These are phyloP conservation scores for Cistogaster globosa DNA, from an alignment of 2,888 invertebrate species.

Conservation along the genomic window DNA sequence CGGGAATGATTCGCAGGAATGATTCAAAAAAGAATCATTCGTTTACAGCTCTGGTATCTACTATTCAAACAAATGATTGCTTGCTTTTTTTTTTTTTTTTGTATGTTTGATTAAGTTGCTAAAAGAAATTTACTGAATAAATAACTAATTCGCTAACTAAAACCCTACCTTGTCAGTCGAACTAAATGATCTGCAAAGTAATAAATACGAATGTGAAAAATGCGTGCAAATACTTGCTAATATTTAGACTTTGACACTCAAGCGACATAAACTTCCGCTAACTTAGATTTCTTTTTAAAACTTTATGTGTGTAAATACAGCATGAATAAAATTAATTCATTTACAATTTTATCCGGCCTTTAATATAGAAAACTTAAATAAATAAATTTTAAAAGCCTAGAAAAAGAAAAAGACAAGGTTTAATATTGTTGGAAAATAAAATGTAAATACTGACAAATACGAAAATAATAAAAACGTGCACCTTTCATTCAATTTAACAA, in stretches of 20 bases:
- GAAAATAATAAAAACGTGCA: constrained; percentile 59
- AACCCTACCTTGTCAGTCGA: neutral
- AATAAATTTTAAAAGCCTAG: neutral
- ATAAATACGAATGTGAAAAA: constrained; percentile 25
- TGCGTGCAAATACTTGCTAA: constrained; percentile 68
- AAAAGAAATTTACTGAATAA: constrained; percentile 48
- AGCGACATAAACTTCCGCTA: constrained; percentile 56
- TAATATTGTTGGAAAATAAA: constrained; percentile 30
- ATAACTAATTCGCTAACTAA: neutral
- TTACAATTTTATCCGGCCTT: constrained; percentile 1
- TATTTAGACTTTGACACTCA: constrained; percentile 26
- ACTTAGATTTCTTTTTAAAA: constrained; percentile 20
- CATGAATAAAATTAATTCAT: constrained; percentile 21
- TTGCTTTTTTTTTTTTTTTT: neutral
- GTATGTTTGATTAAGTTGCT: constrained; percentile 52
- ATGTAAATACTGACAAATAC: constrained; percentile 34
- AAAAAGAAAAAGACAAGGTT: constrained; percentile 3
- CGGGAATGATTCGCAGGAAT: no score
- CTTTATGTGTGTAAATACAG: neutral
- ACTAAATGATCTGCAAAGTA: neutral
- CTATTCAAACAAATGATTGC: constrained; percentile 34
- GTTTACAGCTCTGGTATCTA: no score
- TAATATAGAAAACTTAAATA: constrained; percentile 22
- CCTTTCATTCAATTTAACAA: constrained; percentile 62
- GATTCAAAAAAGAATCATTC: no score